These are phyloP conservation scores for Triplophysa siluroides DNA, from an alignment of 2,113 vertebrate genomes.

Conservation along the genomic window DNA sequence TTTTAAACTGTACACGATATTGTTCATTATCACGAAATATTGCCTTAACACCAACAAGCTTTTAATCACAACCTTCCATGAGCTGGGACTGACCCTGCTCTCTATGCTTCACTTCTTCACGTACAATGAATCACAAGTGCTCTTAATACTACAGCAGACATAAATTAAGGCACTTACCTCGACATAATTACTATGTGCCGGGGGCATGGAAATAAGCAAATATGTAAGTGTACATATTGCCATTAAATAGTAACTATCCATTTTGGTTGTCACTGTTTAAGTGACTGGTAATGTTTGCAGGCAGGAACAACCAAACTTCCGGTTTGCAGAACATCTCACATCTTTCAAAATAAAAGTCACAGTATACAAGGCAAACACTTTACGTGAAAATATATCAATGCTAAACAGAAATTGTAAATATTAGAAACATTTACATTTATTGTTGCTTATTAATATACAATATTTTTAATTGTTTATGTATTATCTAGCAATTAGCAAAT, in stretches of 20 bases:
- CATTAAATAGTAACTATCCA: conserved; percentile 52
- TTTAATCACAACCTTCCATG: neutral
- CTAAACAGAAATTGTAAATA: too few relatives aligned
- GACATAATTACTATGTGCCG: conserved; percentile 53
- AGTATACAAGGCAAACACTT: neutral
- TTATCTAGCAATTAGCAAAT: too few relatives aligned
- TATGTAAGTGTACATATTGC: conserved; percentile 54
- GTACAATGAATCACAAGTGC: neutral
- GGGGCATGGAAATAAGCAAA: conserved; percentile 42
- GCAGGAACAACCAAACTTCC: conserved; percentile 45
- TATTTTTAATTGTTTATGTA: too few relatives aligned
- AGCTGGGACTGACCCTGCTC: neutral
- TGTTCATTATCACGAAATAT: too few relatives aligned
- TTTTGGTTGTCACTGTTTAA: conserved; percentile 44
- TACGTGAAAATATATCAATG: neutral
- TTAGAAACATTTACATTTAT: too few relatives aligned
- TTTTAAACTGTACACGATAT: too few relatives aligned
- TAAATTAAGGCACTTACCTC: conserved; percentile 60
- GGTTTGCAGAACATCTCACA: neutral
- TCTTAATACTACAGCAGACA: neutral
- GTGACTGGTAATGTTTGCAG: conserved; percentile 12
- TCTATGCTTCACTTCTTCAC: neutral
- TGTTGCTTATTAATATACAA: too few relatives aligned
- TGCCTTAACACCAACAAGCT: neutral
- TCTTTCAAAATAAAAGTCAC: conserved; percentile 66